These are phyloP conservation scores for Caradrina kadenii DNA, from an alignment of 2,888 invertebrate genomes.

Conservation along the genomic window DNA sequence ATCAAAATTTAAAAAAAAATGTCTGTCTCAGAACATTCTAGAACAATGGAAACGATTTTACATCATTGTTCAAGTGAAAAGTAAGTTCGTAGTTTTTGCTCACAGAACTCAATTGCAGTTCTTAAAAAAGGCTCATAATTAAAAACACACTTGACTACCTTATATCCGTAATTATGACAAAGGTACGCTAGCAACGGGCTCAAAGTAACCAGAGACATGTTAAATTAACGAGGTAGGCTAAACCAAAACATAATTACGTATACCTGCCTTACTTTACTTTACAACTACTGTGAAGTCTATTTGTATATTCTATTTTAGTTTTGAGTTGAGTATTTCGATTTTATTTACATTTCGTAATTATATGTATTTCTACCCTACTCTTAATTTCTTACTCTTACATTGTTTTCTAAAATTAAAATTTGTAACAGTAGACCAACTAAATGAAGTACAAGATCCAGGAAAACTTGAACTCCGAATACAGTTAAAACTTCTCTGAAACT, in stretches of 20 bases:
- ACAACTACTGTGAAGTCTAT: slow-evolving; percentile 20
- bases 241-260: slow-evolving; percentile 49
- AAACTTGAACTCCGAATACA: neutral
- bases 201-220: slow-evolving; percentile 47
- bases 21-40: no score
- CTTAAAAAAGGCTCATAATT: neutral
- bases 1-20: neutral
- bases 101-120: neutral
- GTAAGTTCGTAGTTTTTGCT: neutral
- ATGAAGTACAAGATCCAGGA: neutral
- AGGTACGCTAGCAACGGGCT: slow-evolving; percentile 31
- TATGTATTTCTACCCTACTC: no score
- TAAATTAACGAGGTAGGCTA: slow-evolving; percentile 43
- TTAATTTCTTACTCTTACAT: no score
- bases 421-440: neutral
- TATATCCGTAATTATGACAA: slow-evolving; percentile 34
- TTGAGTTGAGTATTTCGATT: neutral
- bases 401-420: no score
- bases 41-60: no score
- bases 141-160: slow-evolving; percentile 16
- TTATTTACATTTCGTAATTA: neutral
- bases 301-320: slow-evolving; percentile 32
- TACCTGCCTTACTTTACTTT: slow-evolving; percentile 25
- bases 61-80: neutral
- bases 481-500: slow-evolving; percentile 7